Conservation (phyloP, 2,888 invertebrate species). For the Altica lythri region DNA sequence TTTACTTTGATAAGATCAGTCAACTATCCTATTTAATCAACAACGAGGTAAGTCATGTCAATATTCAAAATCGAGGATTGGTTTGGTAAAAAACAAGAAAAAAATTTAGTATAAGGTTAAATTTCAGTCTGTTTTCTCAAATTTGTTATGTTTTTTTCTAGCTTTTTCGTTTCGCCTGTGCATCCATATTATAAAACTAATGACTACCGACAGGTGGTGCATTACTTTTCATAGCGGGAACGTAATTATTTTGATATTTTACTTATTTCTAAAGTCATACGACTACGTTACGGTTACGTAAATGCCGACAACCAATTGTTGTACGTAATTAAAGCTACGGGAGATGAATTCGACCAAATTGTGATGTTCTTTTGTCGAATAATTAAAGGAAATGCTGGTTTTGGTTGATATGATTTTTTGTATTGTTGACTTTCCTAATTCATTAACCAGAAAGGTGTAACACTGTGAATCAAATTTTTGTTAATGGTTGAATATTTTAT, state of each 20-base stretch:
- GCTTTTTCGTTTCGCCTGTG: too few relatives aligned
- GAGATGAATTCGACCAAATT: background rate
- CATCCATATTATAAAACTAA: conserved; percentile 5
- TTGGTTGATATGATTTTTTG: background rate
- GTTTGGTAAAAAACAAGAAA: too few relatives aligned
- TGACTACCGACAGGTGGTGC: conserved; percentile 17
- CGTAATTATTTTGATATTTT: conserved; percentile 14
- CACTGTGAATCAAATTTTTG: background rate
- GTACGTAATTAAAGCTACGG: conserved; percentile 2
- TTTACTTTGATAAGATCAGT: too few relatives aligned
- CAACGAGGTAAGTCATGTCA: too few relatives aligned
- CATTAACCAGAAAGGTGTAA: background rate
- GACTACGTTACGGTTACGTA: conserved; percentile 4
- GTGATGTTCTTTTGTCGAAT: conserved; percentile 3
- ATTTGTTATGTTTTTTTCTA: too few relatives aligned
- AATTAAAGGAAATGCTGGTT: background rate
- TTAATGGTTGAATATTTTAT: too few relatives aligned
- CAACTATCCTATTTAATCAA: too few relatives aligned
- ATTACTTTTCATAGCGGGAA: conserved; percentile 18
- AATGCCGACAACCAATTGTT: conserved; percentile 5
- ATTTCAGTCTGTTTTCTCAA: too few relatives aligned
- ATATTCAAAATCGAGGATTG: too few relatives aligned
- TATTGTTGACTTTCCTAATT: background rate
- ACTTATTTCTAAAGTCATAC: conserved; percentile 10
- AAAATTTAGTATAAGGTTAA: too few relatives aligned